Evolutionary conservation across 53 echinoderm and acorn worm genomes (phyloP).

Genomic region (Luidia sarsii): DNA sequence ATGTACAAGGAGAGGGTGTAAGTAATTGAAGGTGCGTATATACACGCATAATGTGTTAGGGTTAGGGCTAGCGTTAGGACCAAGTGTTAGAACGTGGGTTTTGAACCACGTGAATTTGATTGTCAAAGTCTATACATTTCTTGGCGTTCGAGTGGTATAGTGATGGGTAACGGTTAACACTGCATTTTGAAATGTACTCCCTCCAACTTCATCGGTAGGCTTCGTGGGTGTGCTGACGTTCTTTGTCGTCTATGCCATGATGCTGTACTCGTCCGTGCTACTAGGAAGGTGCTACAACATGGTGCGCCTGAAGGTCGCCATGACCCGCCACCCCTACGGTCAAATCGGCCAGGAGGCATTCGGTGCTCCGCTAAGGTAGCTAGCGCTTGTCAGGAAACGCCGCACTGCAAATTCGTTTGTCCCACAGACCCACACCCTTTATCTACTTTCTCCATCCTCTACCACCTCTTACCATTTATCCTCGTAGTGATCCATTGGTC

Average conservation of each 20-base stretch:
- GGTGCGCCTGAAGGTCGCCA: slow-evolving; percentile 43
- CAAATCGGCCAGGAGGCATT: slow-evolving; percentile 53
- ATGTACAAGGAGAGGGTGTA: no score
- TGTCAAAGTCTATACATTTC: background rate
- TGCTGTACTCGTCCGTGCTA: slow-evolving; percentile 39
- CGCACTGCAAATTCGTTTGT: background rate
- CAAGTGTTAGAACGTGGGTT: no score
- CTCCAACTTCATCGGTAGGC: slow-evolving; percentile 4
- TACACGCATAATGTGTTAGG: no score
- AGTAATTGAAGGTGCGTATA: no score
- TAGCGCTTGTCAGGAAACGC: background rate
- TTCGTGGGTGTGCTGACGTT: slow-evolving; percentile 48
- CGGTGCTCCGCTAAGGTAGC: slow-evolving; percentile 40
- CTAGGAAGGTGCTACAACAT: slow-evolving; percentile 58
- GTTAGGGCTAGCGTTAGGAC: no score
- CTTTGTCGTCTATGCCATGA: slow-evolving; percentile 12
- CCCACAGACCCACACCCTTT: background rate
- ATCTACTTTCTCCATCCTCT: background rate
- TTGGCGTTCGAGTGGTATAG: background rate
- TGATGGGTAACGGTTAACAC: background rate
- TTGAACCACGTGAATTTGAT: background rate
- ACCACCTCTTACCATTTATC: background rate
- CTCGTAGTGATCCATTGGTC: no score
- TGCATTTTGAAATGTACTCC: background rate
- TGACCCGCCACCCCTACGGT: slow-evolving; percentile 49